A percentile compares a stretch with the other conserved stretches of the same genome.
Conservation (phyloP, 2,113 vertebrate species). For the Eira barbara region DNA sequence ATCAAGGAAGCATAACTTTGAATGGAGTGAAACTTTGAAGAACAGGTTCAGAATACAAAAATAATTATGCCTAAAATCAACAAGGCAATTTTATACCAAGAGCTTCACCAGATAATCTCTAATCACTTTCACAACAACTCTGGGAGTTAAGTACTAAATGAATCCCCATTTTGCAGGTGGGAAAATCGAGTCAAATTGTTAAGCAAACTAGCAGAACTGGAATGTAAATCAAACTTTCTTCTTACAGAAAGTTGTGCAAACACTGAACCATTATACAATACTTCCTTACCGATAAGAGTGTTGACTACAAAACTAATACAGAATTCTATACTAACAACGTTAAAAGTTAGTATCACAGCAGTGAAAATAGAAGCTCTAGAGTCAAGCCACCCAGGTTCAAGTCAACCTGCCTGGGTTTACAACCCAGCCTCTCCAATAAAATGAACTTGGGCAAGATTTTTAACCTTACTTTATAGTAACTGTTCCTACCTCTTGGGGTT, state of each 20-base stretch:
- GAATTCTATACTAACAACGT: background rate
- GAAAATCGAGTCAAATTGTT: background rate
- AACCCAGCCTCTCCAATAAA: background rate
- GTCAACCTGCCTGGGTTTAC: background rate
- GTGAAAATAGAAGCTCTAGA: background rate
- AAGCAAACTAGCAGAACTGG: background rate
- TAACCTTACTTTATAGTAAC: background rate
- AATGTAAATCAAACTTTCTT: background rate
- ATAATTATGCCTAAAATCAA: background rate
- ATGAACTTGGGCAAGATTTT: background rate
- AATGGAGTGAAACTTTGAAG: background rate
- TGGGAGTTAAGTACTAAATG: background rate
- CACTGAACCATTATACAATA: background rate
- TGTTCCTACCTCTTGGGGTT: background rate
- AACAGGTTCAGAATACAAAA: background rate
- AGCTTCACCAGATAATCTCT: background rate
- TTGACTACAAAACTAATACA: background rate
- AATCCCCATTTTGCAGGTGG: background rate
- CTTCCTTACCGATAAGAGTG: background rate
- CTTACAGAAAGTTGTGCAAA: background rate
- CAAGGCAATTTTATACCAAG: background rate
- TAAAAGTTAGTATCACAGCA: background rate
- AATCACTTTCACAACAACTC: background rate
- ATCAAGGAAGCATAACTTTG: background rate
- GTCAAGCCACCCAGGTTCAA: background rate